A percentile compares a stretch with the other conserved stretches of the same genome.
phyloP scores from a whole-genome alignment of 2,113 vertebrate species.

The Rhizomys pruinosus region DNA sequence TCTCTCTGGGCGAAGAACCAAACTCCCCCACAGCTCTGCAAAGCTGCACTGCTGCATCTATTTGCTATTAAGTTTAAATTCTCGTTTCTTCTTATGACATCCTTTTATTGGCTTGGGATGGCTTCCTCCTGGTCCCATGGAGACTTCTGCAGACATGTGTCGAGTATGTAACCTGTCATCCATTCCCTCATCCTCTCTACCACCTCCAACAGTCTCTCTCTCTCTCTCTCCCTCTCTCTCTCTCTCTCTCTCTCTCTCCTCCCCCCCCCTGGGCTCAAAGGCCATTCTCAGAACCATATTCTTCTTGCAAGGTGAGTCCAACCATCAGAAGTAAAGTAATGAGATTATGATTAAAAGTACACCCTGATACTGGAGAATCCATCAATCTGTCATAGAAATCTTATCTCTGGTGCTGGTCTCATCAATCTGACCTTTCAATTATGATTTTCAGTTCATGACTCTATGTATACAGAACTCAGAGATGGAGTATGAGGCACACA shows the following conservation, averaged over 20 bases:
- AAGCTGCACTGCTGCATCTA: conserved; percentile 67
- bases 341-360: conserved; percentile 90
- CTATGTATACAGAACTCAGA: conserved; percentile 78
- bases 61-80: conserved; percentile 77
- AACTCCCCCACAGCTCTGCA: conserved; percentile 76
- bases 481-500: conserved; percentile 67
- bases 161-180: neutral
- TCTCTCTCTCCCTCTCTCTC: neutral
- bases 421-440: conserved; percentile 90
- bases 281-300: conserved; percentile 77
- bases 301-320: conserved; percentile 85
- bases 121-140: conserved; percentile 63
- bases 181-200: neutral
- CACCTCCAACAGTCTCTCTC: neutral
- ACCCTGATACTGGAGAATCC: conserved; percentile 87
- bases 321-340: conserved; percentile 88
- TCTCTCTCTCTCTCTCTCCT: conserved; percentile 46
- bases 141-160: conserved; percentile 43
- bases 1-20: conserved; percentile 79
- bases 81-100: conserved; percentile 69
- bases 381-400: conserved; percentile 89
- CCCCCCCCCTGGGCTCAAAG: conserved; percentile 59
- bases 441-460: conserved; percentile 85
- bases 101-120: conserved; percentile 69
- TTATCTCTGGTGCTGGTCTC: conserved; percentile 84